Evolutionary conservation across 2,113 vertebrate species (phyloP).

Genomic region (Eudorcas thomsonii): DNA sequence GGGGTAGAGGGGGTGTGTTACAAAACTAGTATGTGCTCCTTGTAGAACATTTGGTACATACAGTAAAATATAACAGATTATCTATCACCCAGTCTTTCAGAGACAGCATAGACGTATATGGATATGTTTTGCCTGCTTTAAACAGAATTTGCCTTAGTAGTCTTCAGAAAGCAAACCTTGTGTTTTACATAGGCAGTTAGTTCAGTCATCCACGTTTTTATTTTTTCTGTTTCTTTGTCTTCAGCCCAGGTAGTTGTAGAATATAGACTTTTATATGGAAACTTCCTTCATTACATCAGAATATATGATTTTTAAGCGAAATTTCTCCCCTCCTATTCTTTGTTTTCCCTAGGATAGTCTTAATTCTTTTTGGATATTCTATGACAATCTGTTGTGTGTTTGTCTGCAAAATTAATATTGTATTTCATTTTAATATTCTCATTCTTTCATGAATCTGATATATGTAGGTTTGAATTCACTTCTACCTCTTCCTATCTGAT

Average conservation of each 20-base stretch:
- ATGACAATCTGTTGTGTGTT: neutral
- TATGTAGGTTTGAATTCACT: neutral
- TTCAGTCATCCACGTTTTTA: neutral
- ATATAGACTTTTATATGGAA: neutral
- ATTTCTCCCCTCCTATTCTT: neutral
- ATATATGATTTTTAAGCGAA: neutral
- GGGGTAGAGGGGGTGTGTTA: neutral
- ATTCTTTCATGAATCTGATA: neutral
- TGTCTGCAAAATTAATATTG: neutral
- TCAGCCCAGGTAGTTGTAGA: neutral
- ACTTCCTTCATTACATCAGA: neutral
- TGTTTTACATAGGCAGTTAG: neutral
- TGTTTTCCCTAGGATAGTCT: neutral
- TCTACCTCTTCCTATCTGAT: neutral
- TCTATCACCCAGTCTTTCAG: neutral
- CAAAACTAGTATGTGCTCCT: neutral
- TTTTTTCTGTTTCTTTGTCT: neutral
- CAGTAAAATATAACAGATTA: neutral
- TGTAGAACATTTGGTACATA: neutral
- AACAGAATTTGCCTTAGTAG: neutral
- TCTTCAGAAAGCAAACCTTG: slow-evolving; percentile 10
- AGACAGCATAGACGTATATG: neutral
- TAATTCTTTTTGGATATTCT: neutral
- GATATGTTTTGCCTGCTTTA: slow-evolving; percentile 16
- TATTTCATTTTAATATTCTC: slow-evolving; percentile 6